Conservation (phyloP, 1,140 invertebrate species). For the Tetramorium parvispinum region DNA sequence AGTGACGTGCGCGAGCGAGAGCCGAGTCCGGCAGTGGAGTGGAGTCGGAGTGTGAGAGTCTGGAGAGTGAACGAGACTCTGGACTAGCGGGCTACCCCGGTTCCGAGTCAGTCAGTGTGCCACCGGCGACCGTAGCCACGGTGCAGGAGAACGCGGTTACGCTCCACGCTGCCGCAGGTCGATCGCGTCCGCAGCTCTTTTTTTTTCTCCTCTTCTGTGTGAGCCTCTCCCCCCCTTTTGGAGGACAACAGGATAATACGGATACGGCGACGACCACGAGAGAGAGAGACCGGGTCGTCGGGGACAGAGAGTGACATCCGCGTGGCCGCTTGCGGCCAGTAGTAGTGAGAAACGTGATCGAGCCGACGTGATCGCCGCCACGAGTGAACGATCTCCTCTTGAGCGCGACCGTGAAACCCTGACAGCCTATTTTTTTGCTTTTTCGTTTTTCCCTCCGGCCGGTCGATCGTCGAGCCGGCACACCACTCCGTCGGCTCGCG, state of each 20-base stretch:
- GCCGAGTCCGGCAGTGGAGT: conserved; percentile 63
- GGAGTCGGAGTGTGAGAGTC: conserved; percentile 75
- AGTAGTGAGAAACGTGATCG: neutral
- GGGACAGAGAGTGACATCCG: neutral
- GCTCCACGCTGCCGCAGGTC: conserved; percentile 55
- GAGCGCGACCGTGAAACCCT: conserved; percentile 29
- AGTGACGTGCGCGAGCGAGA: conserved; percentile 66
- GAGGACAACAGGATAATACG: conserved; percentile 8
- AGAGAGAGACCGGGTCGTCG: neutral
- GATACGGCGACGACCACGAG: neutral
- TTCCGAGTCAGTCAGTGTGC: conserved; percentile 86
- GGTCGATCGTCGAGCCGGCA: conserved; percentile 6
- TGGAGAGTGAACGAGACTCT: conserved; percentile 79
- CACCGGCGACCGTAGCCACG: conserved; percentile 81
- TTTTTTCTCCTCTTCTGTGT: conserved; percentile 9
- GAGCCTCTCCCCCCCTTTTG: conserved; percentile 13
- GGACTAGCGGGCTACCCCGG: conserved; percentile 84
- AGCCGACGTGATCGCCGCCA: neutral
- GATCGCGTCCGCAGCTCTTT: conserved; percentile 20
- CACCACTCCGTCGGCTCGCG: conserved; percentile 1
- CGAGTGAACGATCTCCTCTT: neutral
- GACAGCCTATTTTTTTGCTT: neutral
- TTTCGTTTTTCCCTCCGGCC: neutral
- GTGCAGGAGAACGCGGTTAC: conserved; percentile 71
- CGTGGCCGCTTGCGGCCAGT: neutral